These are phyloP conservation scores for Hoplostethus atlanticus DNA, from an alignment of 2,797 vertebrate genomes.

Conservation along the genomic window DNA sequence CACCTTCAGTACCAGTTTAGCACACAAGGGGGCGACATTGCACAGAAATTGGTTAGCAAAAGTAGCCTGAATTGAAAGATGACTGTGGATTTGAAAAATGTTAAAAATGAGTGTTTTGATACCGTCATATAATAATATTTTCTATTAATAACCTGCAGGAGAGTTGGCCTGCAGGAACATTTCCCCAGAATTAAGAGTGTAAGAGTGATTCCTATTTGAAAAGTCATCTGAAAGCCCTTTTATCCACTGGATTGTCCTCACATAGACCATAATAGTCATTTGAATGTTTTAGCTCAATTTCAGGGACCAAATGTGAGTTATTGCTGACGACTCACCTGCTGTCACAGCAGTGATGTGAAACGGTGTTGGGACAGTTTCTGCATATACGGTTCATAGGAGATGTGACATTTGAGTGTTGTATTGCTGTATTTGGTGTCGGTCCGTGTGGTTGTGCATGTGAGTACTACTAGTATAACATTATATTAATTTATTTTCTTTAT, in stretches of 20 bases:
- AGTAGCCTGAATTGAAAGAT: conserved; percentile 19
- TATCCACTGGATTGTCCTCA: conserved; percentile 19
- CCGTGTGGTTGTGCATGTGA: conserved; percentile 51
- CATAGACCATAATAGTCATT: conserved; percentile 11
- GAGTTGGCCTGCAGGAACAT: not conserved
- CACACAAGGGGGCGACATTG: conserved; percentile 68
- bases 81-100: conserved; percentile 35
- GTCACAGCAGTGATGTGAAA: conserved; percentile 41
- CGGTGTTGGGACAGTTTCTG: conserved; percentile 35
- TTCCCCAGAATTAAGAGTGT: not conserved
- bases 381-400: conserved; percentile 32
- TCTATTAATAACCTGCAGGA: not conserved
- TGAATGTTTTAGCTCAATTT: conserved; percentile 68
- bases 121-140: conserved; percentile 1
- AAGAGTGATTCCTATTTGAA: not conserved
- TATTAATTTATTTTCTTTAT: conserved; percentile 34
- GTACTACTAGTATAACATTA: conserved; percentile 23
- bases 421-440: conserved; percentile 36
- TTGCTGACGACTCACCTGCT: conserved; percentile 50
- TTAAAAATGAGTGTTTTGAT: conserved; percentile 40
- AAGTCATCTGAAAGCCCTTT: not conserved
- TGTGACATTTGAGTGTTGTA: conserved; percentile 23
- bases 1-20: conserved; percentile 67
- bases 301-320: conserved; percentile 70
- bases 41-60: conserved; percentile 32